These are phyloP conservation scores for Platynereis dumerilii DNA, from an alignment of 2,888 invertebrate species.

Conservation along the genomic window DNA sequence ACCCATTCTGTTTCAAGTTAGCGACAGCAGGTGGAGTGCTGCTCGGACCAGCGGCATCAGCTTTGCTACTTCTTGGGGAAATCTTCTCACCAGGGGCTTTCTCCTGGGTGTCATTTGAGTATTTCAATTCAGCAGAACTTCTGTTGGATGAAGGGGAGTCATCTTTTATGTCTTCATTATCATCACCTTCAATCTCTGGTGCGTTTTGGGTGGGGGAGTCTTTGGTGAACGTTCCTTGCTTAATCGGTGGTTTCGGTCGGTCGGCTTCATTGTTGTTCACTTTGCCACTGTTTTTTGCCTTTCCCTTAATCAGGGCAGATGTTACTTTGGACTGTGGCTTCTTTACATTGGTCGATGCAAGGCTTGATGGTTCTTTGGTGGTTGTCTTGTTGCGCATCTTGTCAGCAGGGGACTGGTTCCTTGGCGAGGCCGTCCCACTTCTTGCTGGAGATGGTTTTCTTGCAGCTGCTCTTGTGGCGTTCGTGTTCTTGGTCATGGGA, in stretches of 20 bases:
- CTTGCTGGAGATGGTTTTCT: background rate
- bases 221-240: conserved; percentile 92
- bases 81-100: conserved; percentile 14
- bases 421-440: conserved; percentile 39
- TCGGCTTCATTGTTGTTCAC: conserved; percentile 27
- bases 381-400: conserved; percentile 54
- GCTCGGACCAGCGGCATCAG: conserved; percentile 19
- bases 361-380: conserved; percentile 42
- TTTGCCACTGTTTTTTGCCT: conserved; percentile 1
- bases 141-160: conserved; percentile 13
- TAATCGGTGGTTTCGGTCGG: conserved; percentile 65
- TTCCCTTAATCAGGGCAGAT: conserved; percentile 5
- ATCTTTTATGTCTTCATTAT: background rate
- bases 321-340: background rate
- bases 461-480: conserved; percentile 22
- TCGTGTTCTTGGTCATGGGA: conserved; percentile 19
- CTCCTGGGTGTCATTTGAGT: conserved; percentile 23
- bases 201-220: conserved; percentile 65
- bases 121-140: conserved; percentile 21
- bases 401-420: conserved; percentile 42
- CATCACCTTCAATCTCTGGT: conserved; percentile 37
- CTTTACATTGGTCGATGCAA: conserved; percentile 41
- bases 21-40: conserved; percentile 31
- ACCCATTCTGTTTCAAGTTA: background rate
- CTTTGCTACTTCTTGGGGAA: conserved; percentile 3